These are phyloP conservation scores for Siphonodentalium dalli DNA, from an alignment of 2,888 invertebrate genomes.

Conservation along the genomic window DNA sequence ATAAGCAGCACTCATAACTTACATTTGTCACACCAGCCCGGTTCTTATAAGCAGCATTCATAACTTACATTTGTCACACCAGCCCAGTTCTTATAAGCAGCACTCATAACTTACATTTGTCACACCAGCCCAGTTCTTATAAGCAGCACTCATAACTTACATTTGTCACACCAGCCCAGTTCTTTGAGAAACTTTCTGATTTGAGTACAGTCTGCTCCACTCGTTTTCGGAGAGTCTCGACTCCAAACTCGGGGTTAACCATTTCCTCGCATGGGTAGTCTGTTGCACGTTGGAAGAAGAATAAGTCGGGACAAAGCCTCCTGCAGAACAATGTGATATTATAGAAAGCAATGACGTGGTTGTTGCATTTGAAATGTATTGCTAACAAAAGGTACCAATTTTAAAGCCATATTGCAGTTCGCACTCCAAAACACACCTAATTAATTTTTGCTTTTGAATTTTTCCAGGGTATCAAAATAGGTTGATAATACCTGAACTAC, in stretches of 20 bases:
- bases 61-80: too few relatives aligned
- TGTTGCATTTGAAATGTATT: neutral
- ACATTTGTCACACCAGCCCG: too few relatives aligned
- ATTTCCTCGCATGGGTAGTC: constrained; percentile 85
- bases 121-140: neutral
- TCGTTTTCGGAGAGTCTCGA: constrained; percentile 84
- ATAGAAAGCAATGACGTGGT: neutral
- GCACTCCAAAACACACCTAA: too few relatives aligned
- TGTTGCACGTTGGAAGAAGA: constrained; percentile 95
- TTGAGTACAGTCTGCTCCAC: constrained; percentile 86
- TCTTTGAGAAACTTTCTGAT: constrained; percentile 86
- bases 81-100: too few relatives aligned
- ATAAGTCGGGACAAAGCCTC: constrained; percentile 90
- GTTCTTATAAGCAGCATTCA: too few relatives aligned
- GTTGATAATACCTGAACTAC: too few relatives aligned
- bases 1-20: too few relatives aligned
- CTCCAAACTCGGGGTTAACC: constrained; percentile 75
- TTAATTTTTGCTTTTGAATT: too few relatives aligned
- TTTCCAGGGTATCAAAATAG: too few relatives aligned
- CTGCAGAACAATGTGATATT: constrained; percentile 66
- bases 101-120: too few relatives aligned
- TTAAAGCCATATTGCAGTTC: too few relatives aligned
- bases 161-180: constrained; percentile 88
- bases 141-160: constrained; percentile 68
- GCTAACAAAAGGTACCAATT: too few relatives aligned